Percentiles rank a stretch among this genome's conserved stretches.
These are phyloP conservation scores for Ophthalmolycus amberensis DNA, from an alignment of 2,113 vertebrate genomes.

Conservation along the genomic window DNA sequence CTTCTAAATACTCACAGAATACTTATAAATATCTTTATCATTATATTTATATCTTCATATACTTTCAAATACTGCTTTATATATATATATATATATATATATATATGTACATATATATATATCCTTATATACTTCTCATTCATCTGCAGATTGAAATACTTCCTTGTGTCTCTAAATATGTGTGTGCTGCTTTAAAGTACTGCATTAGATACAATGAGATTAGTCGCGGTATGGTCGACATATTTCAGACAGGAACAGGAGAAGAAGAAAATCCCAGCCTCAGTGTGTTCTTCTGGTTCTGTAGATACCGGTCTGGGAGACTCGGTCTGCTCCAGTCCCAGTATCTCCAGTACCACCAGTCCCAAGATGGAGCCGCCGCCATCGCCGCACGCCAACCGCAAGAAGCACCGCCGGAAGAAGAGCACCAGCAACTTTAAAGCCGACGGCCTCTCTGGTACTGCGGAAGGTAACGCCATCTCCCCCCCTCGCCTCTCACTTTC, in stretches of 20 bases:
- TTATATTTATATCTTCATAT: no score
- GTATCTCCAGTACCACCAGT: constrained; percentile 94
- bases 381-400: constrained; percentile 97
- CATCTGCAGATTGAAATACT: no score
- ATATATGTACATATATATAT: no score
- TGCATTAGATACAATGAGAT: not conserved
- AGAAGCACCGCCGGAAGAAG: constrained; percentile 98
- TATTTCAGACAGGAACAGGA: not conserved
- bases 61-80: no score
- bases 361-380: constrained; percentile 97
- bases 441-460: constrained; percentile 92
- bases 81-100: no score
- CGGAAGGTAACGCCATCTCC: constrained; percentile 89
- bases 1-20: no score
- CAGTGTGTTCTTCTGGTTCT: constrained; percentile 6
- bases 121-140: no score
- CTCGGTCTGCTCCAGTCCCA: constrained; percentile 95
- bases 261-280: not conserved
- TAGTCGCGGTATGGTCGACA: no score
- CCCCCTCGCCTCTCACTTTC: constrained; percentile 61
- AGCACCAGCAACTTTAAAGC: constrained; percentile 98
- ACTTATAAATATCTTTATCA: no score
- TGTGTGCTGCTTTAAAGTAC: not conserved
- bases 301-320: constrained; percentile 93
- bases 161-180: no score